phyloP scores from a whole-genome alignment of 2,113 vertebrate genomes.

The Melanerpes aurifrons region DNA sequence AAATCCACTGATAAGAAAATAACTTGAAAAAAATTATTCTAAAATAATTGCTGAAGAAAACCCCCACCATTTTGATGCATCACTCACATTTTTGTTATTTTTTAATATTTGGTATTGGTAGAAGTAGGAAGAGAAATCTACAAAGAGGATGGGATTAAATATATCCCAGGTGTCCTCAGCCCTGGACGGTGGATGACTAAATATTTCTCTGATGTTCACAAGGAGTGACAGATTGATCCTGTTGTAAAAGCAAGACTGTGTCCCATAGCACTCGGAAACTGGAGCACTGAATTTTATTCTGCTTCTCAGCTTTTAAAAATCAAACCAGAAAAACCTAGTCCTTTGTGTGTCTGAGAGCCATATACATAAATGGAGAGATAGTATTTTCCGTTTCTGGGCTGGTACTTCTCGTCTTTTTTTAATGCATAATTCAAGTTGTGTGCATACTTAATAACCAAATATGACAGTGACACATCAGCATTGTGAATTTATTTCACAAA shows the following conservation, averaged over 20 bases:
- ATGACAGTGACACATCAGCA: not conserved
- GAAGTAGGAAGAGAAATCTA: not conserved
- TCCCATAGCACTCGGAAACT: not conserved
- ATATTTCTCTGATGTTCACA: not conserved
- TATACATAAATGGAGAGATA: not conserved
- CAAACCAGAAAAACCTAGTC: not conserved
- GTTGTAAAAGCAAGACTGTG: not conserved
- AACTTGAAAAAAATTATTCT: not conserved
- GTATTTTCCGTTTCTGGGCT: not conserved
- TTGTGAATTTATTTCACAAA: not conserved
- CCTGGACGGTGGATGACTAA: not conserved
- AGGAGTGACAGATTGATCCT: not conserved
- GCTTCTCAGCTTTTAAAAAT: not conserved
- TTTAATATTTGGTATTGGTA: not conserved
- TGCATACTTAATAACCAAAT: not conserved
- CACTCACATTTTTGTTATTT: not conserved
- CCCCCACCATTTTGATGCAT: not conserved
- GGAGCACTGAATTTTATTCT: not conserved
- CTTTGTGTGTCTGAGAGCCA: rapidly evolving
- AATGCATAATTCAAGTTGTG: not conserved
- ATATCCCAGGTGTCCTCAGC: not conserved
- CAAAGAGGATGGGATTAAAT: not conserved
- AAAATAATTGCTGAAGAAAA: not conserved
- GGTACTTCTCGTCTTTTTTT: not conserved
- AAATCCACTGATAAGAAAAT: not conserved